A percentile compares a stretch with the other conserved stretches of the same genome.
phyloP scores from a whole-genome alignment of 2,113 vertebrate species.

The Pomatorhinus ruficollis region DNA sequence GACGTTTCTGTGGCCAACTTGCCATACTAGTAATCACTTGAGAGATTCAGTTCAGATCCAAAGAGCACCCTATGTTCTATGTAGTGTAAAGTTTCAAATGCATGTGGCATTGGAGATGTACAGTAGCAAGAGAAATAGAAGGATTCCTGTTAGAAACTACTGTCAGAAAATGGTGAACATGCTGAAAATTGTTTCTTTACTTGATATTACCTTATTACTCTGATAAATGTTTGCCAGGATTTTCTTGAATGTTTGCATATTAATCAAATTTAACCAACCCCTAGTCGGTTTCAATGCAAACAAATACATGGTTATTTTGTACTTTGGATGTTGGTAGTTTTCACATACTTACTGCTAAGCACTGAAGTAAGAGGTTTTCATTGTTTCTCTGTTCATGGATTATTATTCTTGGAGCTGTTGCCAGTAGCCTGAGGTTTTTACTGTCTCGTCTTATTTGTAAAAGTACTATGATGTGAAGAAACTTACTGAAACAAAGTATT shows the following conservation, averaged over 20 bases:
- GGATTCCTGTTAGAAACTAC: not conserved
- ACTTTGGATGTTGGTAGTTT: not conserved
- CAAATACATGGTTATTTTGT: not conserved
- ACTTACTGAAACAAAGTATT: not conserved
- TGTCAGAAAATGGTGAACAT: not conserved
- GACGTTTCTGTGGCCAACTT: not conserved
- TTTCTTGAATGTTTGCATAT: not conserved
- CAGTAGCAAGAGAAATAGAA: not conserved
- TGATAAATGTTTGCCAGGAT: not conserved
- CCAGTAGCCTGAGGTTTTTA: not conserved
- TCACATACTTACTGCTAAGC: not conserved
- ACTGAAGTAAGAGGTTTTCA: not conserved
- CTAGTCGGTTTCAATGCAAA: not conserved
- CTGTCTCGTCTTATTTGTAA: not conserved
- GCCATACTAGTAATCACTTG: not conserved
- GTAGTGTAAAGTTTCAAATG: not conserved
- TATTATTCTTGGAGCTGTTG: not conserved
- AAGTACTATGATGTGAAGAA: not conserved
- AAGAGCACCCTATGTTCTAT: accelerated
- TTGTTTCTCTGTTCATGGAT: not conserved
- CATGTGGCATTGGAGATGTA: not conserved
- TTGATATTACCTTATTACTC: not conserved
- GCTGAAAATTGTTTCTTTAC: not conserved
- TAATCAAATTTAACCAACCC: not conserved
- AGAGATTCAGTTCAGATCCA: not conserved